phyloP scores from a whole-genome alignment of 2,888 invertebrate species.

The Epinotia bilunana region DNA sequence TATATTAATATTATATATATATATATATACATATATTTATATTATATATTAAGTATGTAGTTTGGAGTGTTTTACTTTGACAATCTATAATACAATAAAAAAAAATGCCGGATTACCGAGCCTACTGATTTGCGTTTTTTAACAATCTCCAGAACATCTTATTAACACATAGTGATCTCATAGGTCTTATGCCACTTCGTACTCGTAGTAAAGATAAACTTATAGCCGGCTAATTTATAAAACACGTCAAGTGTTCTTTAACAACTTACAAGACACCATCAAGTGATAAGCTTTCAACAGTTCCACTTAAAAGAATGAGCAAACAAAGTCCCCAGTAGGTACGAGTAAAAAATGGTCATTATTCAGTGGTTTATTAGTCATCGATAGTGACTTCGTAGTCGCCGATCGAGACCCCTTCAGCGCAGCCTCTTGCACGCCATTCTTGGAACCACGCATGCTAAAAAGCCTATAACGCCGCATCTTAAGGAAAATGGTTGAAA shows the following conservation, averaged over 20 bases:
- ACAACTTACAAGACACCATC: background rate
- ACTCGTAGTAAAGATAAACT: conserved; percentile 2
- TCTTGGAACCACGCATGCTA: conserved; percentile 54
- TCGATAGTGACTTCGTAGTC: conserved; percentile 45
- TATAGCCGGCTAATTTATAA: background rate
- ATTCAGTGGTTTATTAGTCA: conserved; percentile 25
- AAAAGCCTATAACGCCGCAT: conserved; percentile 53
- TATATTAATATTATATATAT: too few species aligned
- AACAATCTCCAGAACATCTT: conserved; percentile 1
- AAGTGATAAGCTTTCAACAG: background rate
- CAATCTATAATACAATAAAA: too few species aligned
- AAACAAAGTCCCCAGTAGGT: background rate
- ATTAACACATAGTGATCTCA: background rate
- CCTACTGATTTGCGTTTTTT: background rate
- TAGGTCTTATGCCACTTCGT: background rate
- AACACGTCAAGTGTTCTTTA: conserved; percentile 1
- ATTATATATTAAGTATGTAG: too few species aligned
- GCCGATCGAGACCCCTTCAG: conserved; percentile 16
- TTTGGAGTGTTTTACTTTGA: too few species aligned
- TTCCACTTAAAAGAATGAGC: background rate
- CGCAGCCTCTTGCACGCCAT: conserved; percentile 33
- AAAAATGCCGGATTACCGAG: too few species aligned
- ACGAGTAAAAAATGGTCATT: background rate
- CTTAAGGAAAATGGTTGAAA: conserved; percentile 60
- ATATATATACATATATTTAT: too few species aligned